A percentile compares a stretch with the other conserved stretches of the same genome.
These are phyloP conservation scores for Eledona agricola DNA, from an alignment of 2,888 invertebrate species.

Conservation along the genomic window DNA sequence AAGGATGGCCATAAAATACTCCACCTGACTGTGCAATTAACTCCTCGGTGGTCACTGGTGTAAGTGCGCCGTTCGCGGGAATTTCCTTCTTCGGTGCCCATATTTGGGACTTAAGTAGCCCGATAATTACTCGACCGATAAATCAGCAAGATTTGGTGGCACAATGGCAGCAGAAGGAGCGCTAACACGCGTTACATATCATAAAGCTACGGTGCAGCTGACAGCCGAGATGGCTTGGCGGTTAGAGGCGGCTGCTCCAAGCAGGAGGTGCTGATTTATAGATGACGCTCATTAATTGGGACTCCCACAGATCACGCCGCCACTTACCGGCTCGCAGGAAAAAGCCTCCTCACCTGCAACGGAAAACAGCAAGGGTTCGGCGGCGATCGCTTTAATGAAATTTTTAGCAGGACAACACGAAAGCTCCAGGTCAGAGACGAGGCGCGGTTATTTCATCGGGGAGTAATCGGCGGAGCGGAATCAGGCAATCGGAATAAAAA, in stretches of 20 bases:
- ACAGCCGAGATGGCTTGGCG: conserved; percentile 54
- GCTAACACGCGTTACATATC: conserved; percentile 52
- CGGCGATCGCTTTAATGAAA: too few relatives aligned
- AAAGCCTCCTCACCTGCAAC: conserved; percentile 14
- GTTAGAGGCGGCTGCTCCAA: conserved; percentile 50
- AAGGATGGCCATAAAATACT: conserved; percentile 10
- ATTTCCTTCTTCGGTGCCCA: too few relatives aligned
- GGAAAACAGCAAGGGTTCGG: too few relatives aligned
- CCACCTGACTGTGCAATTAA: too few relatives aligned
- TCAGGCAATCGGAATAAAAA: conserved; percentile 47
- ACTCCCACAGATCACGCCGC: conserved; percentile 47
- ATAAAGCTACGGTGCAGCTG: conserved; percentile 51
- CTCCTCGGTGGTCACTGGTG: too few relatives aligned
- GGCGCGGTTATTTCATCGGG: conserved; percentile 32
- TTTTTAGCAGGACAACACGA: too few relatives aligned
- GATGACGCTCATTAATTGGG: conserved; percentile 54
- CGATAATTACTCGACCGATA: conserved; percentile 44
- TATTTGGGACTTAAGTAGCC: conserved; percentile 32
- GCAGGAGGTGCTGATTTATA: conserved; percentile 58
- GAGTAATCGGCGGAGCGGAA: conserved; percentile 44
- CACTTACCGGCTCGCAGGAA: conserved; percentile 46
- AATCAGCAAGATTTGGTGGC: conserved; percentile 43
- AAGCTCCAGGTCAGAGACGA: too few relatives aligned
- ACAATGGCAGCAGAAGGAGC: conserved; percentile 43
- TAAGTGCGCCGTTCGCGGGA: too few relatives aligned